phyloP scores from a whole-genome alignment of 2,888 invertebrate genomes.

The Theretra japonica region DNA sequence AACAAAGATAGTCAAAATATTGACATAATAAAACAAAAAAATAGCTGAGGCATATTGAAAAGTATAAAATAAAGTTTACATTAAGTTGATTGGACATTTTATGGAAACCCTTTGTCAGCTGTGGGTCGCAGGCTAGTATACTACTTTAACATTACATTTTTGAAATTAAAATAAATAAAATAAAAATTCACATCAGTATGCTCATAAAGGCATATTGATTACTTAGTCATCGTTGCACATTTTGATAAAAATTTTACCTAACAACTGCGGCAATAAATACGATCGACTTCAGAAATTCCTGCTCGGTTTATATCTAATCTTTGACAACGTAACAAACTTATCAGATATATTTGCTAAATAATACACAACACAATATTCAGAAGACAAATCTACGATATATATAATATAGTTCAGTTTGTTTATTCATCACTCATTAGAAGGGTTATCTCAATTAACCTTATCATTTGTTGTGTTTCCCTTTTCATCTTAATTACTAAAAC shows the following conservation, averaged over 20 bases:
- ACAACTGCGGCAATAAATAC: neutral
- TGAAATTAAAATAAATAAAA: too few species aligned
- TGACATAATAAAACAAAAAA: too few species aligned
- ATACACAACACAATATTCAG: conserved; percentile 30
- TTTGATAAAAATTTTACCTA: neutral
- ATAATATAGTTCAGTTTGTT: conserved; percentile 2
- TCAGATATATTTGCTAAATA: conserved; percentile 32
- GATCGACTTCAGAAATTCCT: neutral
- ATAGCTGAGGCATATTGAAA: too few species aligned
- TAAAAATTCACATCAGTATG: too few species aligned
- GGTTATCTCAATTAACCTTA: neutral
- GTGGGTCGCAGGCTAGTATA: too few species aligned
- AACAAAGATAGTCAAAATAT: too few species aligned
- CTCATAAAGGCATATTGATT: too few species aligned
- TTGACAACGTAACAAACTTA: conserved; percentile 28
- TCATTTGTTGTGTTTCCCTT: neutral
- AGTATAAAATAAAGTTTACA: too few species aligned
- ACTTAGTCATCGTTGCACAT: neutral
- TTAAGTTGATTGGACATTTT: too few species aligned
- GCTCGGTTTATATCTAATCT: conserved; percentile 38
- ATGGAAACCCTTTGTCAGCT: too few species aligned
- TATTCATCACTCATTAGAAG: neutral
- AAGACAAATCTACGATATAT: conserved; percentile 34
- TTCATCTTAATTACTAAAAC: neutral
- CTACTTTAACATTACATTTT: too few species aligned